Conservation (phyloP, 1,140 invertebrate genomes). For the Platyura marginata region DNA sequence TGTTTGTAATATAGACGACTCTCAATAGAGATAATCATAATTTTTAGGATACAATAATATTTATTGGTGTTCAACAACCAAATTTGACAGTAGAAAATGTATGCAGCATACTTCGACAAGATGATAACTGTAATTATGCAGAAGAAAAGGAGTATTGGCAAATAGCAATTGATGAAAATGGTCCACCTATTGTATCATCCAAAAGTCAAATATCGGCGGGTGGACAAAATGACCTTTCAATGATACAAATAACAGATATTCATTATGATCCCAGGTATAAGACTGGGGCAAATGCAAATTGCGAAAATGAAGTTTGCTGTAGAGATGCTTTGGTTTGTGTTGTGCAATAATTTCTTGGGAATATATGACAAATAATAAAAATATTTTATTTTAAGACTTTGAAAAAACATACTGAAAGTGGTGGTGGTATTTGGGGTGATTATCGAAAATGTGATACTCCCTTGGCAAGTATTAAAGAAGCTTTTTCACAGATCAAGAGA, state of each 20-base stretch:
- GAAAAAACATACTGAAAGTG: constrained; percentile 13
- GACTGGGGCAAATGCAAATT: constrained; percentile 41
- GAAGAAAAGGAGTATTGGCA: too few relatives aligned
- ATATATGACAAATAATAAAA: neutral
- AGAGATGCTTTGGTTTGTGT: too few relatives aligned
- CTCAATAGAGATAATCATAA: too few relatives aligned
- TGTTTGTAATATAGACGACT: too few relatives aligned
- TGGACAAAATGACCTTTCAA: constrained; percentile 7
- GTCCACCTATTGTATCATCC: too few relatives aligned
- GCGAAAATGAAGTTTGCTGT: constrained; percentile 62
- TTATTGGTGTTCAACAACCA: too few relatives aligned
- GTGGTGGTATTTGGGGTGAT: constrained; percentile 62
- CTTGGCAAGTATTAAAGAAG: constrained; percentile 39
- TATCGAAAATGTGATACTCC: constrained; percentile 58
- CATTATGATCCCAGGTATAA: constrained; percentile 63
- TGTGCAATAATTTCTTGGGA: constrained; percentile 17
- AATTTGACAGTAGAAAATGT: too few relatives aligned
- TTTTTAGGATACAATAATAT: too few relatives aligned
- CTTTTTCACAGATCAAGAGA: constrained; percentile 30
- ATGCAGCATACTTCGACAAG: too few relatives aligned
- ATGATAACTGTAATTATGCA: too few relatives aligned
- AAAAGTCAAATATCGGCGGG: too few relatives aligned
- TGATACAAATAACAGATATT: constrained; percentile 62
- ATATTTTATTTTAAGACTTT: constrained; percentile 6
- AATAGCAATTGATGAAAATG: too few relatives aligned